phyloP scores from a whole-genome alignment of 2,888 invertebrate genomes.

The Macrosiphum euphorbiae region DNA sequence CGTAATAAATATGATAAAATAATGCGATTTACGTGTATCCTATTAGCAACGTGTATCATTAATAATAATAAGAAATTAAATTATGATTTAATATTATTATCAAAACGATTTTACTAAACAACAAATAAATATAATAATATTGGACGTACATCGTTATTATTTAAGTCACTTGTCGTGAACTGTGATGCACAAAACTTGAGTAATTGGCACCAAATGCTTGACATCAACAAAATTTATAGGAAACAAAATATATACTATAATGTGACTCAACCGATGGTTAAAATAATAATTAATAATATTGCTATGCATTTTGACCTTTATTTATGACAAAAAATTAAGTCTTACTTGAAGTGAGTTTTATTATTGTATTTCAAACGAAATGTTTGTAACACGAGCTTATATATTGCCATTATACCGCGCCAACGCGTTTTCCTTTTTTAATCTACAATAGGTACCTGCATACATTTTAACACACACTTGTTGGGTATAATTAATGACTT shows the following conservation, averaged over 20 bases:
- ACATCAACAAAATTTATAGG: neutral
- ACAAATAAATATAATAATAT: neutral
- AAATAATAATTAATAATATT: neutral
- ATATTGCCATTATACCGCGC: neutral
- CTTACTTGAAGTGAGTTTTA: neutral
- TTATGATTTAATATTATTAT: neutral
- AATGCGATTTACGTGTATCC: neutral
- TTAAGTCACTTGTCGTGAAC: neutral
- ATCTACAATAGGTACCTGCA: neutral
- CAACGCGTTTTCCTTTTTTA: constrained; percentile 24
- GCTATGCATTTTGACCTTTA: neutral
- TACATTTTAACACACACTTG: constrained; percentile 18
- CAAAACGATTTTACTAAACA: neutral
- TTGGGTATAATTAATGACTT: constrained; percentile 40
- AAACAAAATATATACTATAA: neutral
- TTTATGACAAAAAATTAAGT: neutral
- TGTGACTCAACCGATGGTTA: neutral
- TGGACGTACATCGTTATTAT: neutral
- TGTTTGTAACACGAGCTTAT: constrained; percentile 6
- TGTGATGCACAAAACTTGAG: neutral
- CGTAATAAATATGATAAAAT: neutral
- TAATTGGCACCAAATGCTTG: neutral
- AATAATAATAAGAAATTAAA: neutral
- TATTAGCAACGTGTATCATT: neutral
- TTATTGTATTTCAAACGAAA: constrained; percentile 26